Evolutionary conservation across 2,113 vertebrate genomes (phyloP), one percentile per base, ranked within the genome.

Genomic region (Rhadina sibilatrix): DNA sequence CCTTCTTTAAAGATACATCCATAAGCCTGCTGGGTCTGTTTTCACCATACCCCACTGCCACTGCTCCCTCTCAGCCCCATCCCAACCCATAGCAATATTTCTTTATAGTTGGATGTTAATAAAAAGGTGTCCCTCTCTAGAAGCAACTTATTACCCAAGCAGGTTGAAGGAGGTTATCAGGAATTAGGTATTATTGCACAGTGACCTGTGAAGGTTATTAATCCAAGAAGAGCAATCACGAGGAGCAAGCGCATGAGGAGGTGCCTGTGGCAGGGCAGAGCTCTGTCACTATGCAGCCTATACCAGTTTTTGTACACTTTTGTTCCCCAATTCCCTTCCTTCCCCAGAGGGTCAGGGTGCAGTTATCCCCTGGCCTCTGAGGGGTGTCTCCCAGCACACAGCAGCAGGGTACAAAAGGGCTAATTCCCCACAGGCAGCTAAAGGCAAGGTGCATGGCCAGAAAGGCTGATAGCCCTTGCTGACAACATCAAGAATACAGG

Each of bases 191-290:
- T 93, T 89, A 74, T 53, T 79, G 93, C 82, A 91, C 96, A 87
- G 69, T 94, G 96, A 97, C 72, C 95, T 89, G 87, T 97, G 96
- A 97, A 96, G 96, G 97, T 96, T 84, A 44, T 60, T 70, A 23
- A 57, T 90, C 47, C 57, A n/a, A 70, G 70, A 83, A 3, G 4
- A 50, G 49, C 87, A 60, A 70, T 37, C 65, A 30, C 7, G 71
- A 53, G 74, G 53, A 91, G 49, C 40, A 2, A 75, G 44, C 16
- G 79, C 50, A 40, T 0, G 3, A 89, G 75, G 72, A 69, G 57
- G 19, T 46, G 68, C 28, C 42, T 31, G 49, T 30, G 40, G 49
- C 56, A 47, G 60, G 37, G 71, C 78, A 87, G 52, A 68, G 47
- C 23, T 50, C 19, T n/a, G 27, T 35, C 57, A 23, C 71, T 52